Evolutionary conservation across 2,888 invertebrate genomes (phyloP).

Genomic region (Trilocha varians): DNA sequence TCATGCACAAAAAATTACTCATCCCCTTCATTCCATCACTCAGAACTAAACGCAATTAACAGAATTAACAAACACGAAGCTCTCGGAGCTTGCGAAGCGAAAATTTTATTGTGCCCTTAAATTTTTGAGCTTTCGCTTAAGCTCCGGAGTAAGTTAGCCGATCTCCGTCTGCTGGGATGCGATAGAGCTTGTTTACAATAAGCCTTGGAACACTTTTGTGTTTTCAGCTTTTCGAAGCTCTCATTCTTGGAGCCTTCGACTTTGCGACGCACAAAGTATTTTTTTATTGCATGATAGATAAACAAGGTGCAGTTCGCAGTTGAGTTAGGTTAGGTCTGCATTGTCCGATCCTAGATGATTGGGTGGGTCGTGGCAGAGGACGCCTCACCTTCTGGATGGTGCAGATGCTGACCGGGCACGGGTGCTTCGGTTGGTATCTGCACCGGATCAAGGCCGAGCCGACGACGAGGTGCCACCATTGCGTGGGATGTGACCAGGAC

Average conservation of each 20-base stretch:
- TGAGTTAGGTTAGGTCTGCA: too few species aligned
- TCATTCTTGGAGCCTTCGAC: conserved; percentile 1
- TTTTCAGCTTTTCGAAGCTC: conserved; percentile 20
- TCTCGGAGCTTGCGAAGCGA: neutral
- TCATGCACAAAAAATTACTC: conserved; percentile 24
- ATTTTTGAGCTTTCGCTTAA: neutral
- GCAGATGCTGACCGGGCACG: too few species aligned
- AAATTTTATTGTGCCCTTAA: neutral
- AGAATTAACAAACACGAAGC: neutral
- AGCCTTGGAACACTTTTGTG: conserved; percentile 33
- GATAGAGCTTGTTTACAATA: conserved; percentile 53
- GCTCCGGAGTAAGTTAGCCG: conserved; percentile 23
- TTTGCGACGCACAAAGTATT: too few species aligned
- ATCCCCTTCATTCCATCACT: conserved; percentile 7
- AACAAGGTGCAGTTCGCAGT: too few species aligned
- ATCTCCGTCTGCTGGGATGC: conserved; percentile 37
- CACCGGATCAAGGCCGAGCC: too few species aligned
- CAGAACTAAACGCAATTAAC: neutral
- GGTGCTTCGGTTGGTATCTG: too few species aligned
- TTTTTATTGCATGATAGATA: too few species aligned
- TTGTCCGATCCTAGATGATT: too few species aligned
- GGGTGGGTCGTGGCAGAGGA: too few species aligned
- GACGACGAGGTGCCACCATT: too few species aligned
- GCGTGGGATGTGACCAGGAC: too few species aligned
- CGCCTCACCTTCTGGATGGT: too few species aligned